Evolutionary conservation across 2,797 vertebrate genomes (phyloP).

Genomic region (Hypotaenidia okinawae): DNA sequence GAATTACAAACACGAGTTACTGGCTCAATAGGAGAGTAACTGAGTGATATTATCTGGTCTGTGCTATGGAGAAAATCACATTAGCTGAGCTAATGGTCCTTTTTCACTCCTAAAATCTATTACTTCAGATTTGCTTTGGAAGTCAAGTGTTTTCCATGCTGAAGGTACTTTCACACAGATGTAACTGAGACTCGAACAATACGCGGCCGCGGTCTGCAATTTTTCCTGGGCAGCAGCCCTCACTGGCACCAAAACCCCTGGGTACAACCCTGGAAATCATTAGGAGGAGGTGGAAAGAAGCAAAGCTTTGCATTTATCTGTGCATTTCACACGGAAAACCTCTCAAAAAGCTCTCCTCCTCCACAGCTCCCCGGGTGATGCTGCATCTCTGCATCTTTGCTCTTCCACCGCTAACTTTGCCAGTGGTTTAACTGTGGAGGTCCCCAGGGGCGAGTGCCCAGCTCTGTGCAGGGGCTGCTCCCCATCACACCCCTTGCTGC

Average conservation of each 20-base stretch:
- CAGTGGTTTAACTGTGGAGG: rapidly evolving
- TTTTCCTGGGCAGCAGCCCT: conserved; percentile 1
- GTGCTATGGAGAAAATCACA: conserved; percentile 13
- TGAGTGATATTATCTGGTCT: conserved; percentile 7
- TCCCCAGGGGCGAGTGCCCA: not conserved
- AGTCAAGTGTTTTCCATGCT: not conserved
- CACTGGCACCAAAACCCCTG: not conserved
- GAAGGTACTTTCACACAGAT: not conserved
- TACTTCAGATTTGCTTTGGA: not conserved
- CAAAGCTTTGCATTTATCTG: not conserved
- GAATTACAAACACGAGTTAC: conserved; percentile 39
- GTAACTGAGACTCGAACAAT: not conserved
- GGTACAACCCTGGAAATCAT: not conserved
- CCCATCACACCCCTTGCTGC: not conserved
- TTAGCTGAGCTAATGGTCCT: conserved; percentile 3
- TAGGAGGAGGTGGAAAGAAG: not conserved
- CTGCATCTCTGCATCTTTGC: not conserved
- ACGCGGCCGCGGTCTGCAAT: not conserved
- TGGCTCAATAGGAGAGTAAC: conserved; percentile 14
- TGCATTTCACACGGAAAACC: not conserved
- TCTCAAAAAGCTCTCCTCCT: too few relatives aligned
- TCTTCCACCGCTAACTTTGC: not conserved
- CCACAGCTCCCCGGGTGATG: not conserved
- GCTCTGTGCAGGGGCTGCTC: not conserved
- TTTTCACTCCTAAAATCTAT: conserved; percentile 28